phyloP scores from a whole-genome alignment of 35 echinoderm and acorn worm species.

The Diadema setosum region DNA sequence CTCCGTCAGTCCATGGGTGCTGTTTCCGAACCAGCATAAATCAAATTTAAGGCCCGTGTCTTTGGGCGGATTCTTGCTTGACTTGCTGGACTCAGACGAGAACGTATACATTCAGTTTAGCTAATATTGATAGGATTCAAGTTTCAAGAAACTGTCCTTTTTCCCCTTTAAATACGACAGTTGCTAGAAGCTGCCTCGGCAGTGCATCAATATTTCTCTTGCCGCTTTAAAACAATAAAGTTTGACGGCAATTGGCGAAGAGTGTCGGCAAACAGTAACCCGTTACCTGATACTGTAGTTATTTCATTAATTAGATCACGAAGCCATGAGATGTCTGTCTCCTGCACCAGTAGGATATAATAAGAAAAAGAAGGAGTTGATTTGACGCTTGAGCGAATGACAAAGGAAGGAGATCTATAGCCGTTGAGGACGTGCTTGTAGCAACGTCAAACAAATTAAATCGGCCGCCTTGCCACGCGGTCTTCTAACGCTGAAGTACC shows the following conservation, averaged over 20 bases:
- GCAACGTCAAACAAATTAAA: slow-evolving; percentile 25
- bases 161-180: no score
- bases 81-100: no score
- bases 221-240: no score
- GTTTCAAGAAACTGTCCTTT: no score
- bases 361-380: not conserved
- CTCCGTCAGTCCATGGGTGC: not conserved
- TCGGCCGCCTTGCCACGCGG: not conserved
- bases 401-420: not conserved
- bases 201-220: no score
- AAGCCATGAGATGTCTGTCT: not conserved
- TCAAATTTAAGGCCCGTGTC: not conserved
- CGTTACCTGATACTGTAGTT: not conserved
- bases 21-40: not conserved
- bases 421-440: not conserved
- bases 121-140: no score
- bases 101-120: no score
- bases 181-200: no score
- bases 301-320: slow-evolving; percentile 9
- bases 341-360: not conserved
- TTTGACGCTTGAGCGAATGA: not conserved
- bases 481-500: no score
- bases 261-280: not conserved
- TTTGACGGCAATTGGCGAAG: no score
- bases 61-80: no score